phyloP scores from a whole-genome alignment of 2,797 vertebrate genomes.

The Trichosurus vulpecula region DNA sequence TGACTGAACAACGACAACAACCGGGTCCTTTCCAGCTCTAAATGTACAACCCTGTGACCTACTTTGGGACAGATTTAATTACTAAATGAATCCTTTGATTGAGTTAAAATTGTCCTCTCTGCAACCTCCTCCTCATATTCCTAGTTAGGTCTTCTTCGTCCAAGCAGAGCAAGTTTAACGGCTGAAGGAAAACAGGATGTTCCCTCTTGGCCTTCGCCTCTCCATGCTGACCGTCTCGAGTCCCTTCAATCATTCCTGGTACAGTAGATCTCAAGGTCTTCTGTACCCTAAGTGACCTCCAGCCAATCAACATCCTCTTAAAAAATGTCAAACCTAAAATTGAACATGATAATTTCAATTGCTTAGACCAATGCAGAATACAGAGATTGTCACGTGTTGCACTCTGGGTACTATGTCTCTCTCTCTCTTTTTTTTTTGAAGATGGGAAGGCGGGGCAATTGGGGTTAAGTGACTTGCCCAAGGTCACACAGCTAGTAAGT shows the following conservation, averaged over 20 bases:
- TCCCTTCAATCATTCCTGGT: no score
- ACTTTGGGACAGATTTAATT: neutral
- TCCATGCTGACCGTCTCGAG: no score
- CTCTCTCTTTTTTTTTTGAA: no score
- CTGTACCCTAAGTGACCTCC: no score
- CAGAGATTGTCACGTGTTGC: neutral
- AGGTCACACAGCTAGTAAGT: no score
- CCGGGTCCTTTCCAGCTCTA: neutral
- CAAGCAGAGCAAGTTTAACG: neutral
- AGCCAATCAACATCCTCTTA: neutral
- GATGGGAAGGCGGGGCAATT: no score
- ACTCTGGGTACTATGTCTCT: no score
- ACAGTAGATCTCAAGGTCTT: no score
- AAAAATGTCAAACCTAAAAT: neutral
- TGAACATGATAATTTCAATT: neutral
- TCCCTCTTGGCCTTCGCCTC: no score
- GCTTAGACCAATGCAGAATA: neutral
- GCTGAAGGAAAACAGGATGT: no score
- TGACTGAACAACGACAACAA: no score
- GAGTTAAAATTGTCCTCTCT: neutral
- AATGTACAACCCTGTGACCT: neutral
- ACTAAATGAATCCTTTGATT: neutral
- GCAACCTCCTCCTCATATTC: neutral
- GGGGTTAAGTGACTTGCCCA: no score
- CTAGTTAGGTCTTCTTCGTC: neutral